A percentile compares a stretch with the other conserved stretches of the same genome.
These are phyloP conservation scores for Malthinus flaveolus DNA, from an alignment of 2,888 invertebrate species.

Conservation along the genomic window DNA sequence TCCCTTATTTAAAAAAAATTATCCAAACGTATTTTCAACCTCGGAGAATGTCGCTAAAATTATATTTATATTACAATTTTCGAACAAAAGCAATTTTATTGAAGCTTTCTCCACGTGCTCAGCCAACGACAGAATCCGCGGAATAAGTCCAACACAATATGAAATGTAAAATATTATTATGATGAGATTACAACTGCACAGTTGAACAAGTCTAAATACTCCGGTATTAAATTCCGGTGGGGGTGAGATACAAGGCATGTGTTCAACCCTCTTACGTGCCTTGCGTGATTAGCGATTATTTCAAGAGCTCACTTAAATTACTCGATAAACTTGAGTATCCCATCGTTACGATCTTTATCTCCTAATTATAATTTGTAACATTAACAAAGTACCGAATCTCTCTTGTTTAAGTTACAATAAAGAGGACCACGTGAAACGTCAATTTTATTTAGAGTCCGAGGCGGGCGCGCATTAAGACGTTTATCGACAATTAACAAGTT, in stretches of 20 bases:
- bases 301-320: conserved; percentile 29
- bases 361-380: conserved; percentile 23
- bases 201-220: conserved; percentile 64
- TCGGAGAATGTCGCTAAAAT: neutral
- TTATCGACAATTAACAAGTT: neutral
- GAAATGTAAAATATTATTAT: conserved; percentile 59
- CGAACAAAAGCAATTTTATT: conserved; percentile 26
- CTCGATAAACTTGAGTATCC: conserved; percentile 21
- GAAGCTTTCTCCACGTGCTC: conserved; percentile 24
- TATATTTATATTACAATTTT: conserved; percentile 12
- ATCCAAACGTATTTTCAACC: too few relatives aligned
- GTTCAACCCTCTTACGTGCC: conserved; percentile 30
- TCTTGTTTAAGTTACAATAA: conserved; percentile 10
- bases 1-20: too few relatives aligned
- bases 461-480: too few relatives aligned
- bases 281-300: conserved; percentile 32
- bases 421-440: neutral
- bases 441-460: neutral
- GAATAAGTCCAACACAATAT: conserved; percentile 53
- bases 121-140: conserved; percentile 36
- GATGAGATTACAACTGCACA: conserved; percentile 73
- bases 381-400: conserved; percentile 19
- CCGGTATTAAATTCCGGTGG: conserved; percentile 39
- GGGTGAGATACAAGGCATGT: conserved; percentile 46
- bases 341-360: conserved; percentile 26